Evolutionary conservation across 2,797 vertebrate species (phyloP), one percentile per base, ranked within the genome.

Genomic region (Propithecus deckenii): DNA sequence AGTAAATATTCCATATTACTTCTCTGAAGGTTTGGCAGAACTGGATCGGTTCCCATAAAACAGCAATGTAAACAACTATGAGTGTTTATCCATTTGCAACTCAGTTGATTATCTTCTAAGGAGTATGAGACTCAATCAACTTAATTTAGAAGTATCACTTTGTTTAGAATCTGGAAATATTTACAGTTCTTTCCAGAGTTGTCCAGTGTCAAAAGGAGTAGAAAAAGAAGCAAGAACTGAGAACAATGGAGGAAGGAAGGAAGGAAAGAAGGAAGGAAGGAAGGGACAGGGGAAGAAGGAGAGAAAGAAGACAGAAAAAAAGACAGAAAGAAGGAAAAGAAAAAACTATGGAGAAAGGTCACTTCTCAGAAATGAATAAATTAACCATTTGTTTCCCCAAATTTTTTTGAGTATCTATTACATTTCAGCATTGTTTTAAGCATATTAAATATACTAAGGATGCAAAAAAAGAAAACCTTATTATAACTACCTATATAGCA

Each of bases 401-500:
- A 67, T 76, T 7, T 35, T 76, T 69, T 52, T 81, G 35, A 92
- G 10, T 25, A 65, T 5, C 57, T 88, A 55, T 48, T 81, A 57
- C 92, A 86, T 84, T 5, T 14, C 1, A 79, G 20, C 5, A 75
- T 83, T 75, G n/a, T 87, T 88, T 95, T 55, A 96, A 95, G 28
- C 30, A 72, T 43, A 65, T 48, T 13, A 75, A 63, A 28, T 25
- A 65, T 30, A 30, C 35, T 25, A 67, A 74, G 20, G 43, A 92
- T 43, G 0, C 28, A 50, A 92, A 91, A 88, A 88, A 91, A 48
- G 2, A 3, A 48, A 6, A 57, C 71, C 9, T 91, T 67, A 35
- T 12, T 38, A 48, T 69, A 71, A 28, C 4, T 91, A 10, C 5
- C 6, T 84, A 38, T 41, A 50, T 15, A 72, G 20, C 76, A 72